These are phyloP conservation scores for Gonioctena quinquepunctata DNA, from an alignment of 1,140 invertebrate genomes.

Conservation along the genomic window DNA sequence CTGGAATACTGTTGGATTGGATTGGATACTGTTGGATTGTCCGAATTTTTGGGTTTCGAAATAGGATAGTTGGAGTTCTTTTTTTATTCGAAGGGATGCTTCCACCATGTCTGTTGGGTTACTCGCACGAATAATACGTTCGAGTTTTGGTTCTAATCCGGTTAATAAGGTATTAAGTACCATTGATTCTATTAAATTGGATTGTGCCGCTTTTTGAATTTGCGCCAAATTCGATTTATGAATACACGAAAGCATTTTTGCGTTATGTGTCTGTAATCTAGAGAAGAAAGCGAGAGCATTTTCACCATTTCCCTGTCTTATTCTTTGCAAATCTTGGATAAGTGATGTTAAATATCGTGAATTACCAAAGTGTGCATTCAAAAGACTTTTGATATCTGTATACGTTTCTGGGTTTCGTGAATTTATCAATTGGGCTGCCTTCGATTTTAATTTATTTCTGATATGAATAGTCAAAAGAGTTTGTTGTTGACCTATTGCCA, in stretches of 20 bases:
- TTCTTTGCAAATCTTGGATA: constrained; percentile 20
- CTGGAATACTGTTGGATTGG: no score
- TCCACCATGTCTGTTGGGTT: constrained; percentile 6
- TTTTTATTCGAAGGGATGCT: constrained; percentile 9
- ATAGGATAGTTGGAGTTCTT: constrained; percentile 24
- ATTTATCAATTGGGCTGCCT: constrained; percentile 11
- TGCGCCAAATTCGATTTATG: constrained; percentile 8
- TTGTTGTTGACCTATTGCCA: constrained; percentile 8
- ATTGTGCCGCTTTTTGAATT: constrained; percentile 10
- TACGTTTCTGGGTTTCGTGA: constrained; percentile 10
- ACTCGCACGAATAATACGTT: constrained; percentile 7
- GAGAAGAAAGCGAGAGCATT: constrained; percentile 1
- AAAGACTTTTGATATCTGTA: constrained; percentile 14
- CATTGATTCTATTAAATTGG: constrained; percentile 1
- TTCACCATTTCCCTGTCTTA: constrained; percentile 7
- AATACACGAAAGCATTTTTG: constrained; percentile 13
- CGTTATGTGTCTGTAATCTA: constrained; percentile 8
- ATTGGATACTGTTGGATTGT: no score
- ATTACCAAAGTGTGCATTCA: constrained; percentile 19
- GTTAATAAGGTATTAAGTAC: constrained; percentile 18
- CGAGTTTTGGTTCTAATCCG: constrained; percentile 11
- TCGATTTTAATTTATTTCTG: constrained; percentile 21
- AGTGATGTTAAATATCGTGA: constrained; percentile 9
- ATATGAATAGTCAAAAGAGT: constrained; percentile 18
- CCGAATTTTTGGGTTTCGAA: constrained; percentile 24